Conservation (phyloP, 2,797 vertebrate species). For the Bucorvus abyssinicus region DNA sequence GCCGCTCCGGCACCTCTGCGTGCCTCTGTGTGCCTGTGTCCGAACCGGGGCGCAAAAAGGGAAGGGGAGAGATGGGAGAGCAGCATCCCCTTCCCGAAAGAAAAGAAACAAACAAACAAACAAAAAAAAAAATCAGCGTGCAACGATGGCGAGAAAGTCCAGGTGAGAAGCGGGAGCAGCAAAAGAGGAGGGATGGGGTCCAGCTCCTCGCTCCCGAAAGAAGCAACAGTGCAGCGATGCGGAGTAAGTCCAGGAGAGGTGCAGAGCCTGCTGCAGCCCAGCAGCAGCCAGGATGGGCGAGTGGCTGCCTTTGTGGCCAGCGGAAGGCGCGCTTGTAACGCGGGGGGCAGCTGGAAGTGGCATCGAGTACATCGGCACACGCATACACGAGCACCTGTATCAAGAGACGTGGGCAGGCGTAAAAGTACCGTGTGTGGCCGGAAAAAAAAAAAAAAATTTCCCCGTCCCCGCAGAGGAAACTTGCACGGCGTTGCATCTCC, state of each 20-base stretch:
- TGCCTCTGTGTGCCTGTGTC: rapidly evolving
- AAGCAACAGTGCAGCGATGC: neutral
- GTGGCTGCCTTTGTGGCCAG: neutral
- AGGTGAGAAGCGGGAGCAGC: neutral
- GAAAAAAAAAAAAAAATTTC: neutral
- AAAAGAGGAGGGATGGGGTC: neutral
- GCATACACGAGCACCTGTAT: neutral
- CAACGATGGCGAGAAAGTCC: neutral
- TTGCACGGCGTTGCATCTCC: rapidly evolving
- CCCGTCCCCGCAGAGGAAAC: rapidly evolving
- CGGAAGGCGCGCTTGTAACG: neutral
- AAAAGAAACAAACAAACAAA: neutral
- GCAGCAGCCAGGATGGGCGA: neutral
- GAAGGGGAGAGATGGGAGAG: rapidly evolving
- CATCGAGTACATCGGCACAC: rapidly evolving
- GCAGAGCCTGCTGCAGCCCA: neutral
- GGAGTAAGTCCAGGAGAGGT: neutral
- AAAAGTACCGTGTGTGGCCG: neutral
- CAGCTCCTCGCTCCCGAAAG: neutral
- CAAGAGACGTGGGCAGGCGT: neutral
- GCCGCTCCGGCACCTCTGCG: rapidly evolving
- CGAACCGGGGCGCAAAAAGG: too few relatives aligned
- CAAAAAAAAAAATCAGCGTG: neutral
- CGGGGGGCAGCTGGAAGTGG: neutral
- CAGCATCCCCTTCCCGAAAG: too few relatives aligned